Conservation (phyloP, 2,797 vertebrate species). For the Corythornis leucogaster region DNA sequence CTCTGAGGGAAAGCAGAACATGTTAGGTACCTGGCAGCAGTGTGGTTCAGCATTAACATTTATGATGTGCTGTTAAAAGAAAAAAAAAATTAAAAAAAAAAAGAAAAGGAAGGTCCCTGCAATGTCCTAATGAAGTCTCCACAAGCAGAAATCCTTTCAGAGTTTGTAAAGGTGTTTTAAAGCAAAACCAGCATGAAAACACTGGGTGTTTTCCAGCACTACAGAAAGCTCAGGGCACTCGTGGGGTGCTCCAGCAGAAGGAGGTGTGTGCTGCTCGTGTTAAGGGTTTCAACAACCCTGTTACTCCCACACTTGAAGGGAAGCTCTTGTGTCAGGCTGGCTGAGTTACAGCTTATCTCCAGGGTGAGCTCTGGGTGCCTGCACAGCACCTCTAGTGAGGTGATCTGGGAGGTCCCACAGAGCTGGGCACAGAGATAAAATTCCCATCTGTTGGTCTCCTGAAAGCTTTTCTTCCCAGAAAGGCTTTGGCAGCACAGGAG, state of each 20-base stretch:
- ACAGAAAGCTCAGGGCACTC: not conserved
- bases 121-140: rapidly evolving
- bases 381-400: not conserved
- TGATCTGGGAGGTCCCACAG: not conserved
- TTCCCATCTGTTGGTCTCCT: not conserved
- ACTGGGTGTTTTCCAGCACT: rapidly evolving
- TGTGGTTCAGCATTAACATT: not conserved
- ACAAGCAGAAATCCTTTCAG: rapidly evolving
- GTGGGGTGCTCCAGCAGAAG: not conserved
- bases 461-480: not conserved
- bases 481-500: not conserved
- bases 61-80: not conserved
- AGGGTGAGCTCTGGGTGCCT: not conserved
- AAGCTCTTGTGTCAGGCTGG: not conserved
- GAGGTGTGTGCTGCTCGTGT: not conserved
- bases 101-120: not conserved
- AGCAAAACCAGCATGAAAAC: not conserved
- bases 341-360: rapidly evolving
- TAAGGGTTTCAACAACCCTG: not conserved
- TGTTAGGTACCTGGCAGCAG: not conserved
- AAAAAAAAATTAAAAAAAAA: not conserved
- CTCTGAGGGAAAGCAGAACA: not conserved
- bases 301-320: not conserved
- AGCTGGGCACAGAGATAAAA: not conserved
- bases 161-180: not conserved